These are phyloP conservation scores for Petrolisthes cinctipes DNA, from an alignment of 2,888 invertebrate genomes.

Conservation along the genomic window DNA sequence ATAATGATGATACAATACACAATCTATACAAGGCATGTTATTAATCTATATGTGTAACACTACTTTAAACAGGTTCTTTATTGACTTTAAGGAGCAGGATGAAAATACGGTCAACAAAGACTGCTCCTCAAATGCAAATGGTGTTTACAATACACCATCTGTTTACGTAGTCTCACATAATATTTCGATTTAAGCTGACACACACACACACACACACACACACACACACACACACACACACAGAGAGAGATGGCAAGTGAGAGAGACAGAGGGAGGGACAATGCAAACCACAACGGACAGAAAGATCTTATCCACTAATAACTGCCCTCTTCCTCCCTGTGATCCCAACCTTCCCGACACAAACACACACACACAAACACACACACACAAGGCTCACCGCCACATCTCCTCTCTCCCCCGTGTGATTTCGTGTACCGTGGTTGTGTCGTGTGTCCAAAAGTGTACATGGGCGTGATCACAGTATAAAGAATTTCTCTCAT, in stretches of 20 bases:
- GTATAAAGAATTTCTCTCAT: too few species aligned
- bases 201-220: not conserved
- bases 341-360: not conserved
- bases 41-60: too few species aligned
- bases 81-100: too few species aligned
- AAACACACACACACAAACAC: conserved; percentile 17
- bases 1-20: too few species aligned
- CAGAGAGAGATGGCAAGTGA: not conserved
- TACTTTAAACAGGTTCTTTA: too few species aligned
- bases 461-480: not conserved
- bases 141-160: too few species aligned
- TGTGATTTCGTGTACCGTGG: not conserved
- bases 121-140: too few species aligned
- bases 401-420: not conserved
- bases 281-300: conserved; percentile 2
- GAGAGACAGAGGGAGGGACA: not conserved
- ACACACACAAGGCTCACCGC: not conserved
- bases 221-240: not conserved
- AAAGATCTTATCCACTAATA: conserved; percentile 31
- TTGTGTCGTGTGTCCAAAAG: not conserved
- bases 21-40: too few species aligned
- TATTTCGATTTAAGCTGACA: not conserved
- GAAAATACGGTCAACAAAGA: too few species aligned
- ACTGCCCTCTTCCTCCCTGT: conserved; percentile 15
- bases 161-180: too few species aligned